Conservation (phyloP, 2,113 vertebrate species). For the Cranoglanis bouderius region DNA sequence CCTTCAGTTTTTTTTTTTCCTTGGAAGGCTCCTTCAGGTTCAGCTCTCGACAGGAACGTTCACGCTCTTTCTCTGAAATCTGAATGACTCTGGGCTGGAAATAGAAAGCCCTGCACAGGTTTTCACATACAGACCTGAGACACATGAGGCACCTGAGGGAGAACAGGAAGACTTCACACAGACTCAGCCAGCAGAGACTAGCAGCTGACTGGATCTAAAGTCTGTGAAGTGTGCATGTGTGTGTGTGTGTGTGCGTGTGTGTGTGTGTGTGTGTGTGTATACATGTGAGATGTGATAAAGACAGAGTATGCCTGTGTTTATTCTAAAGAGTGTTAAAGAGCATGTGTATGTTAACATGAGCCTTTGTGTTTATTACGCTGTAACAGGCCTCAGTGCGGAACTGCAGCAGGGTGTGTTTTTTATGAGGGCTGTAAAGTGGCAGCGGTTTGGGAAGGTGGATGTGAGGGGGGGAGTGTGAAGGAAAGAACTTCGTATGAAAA, state of each 20-base stretch:
- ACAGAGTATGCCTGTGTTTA: slow-evolving; percentile 24
- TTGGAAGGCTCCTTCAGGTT: slow-evolving; percentile 36
- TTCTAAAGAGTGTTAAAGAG: slow-evolving; percentile 45
- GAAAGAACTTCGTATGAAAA: background rate
- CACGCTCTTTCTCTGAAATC: slow-evolving; percentile 24
- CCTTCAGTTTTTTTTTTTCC: slow-evolving; percentile 16
- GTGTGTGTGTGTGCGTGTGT: slow-evolving; percentile 18
- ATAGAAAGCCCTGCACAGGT: slow-evolving; percentile 40
- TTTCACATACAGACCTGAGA: slow-evolving; percentile 14
- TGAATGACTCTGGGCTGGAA: slow-evolving; percentile 29
- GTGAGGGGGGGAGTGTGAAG: background rate
- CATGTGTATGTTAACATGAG: slow-evolving; percentile 34
- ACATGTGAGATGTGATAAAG: background rate
- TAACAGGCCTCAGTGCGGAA: slow-evolving; percentile 35
- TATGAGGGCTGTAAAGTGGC: slow-evolving; percentile 27
- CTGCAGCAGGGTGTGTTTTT: slow-evolving; percentile 30
- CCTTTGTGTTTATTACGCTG: slow-evolving; percentile 35
- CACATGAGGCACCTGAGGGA: slow-evolving; percentile 35
- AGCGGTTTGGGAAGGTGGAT: slow-evolving; percentile 27
- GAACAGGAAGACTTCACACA: slow-evolving; percentile 13
- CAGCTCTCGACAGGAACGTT: slow-evolving; percentile 20
- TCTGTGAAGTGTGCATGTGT: background rate
- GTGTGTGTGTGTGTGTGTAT: slow-evolving; percentile 2
- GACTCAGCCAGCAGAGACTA: background rate
- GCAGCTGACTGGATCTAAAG: slow-evolving; percentile 12